A percentile compares a stretch with the other conserved stretches of the same genome.
Evolutionary conservation across 2,797 vertebrate species (phyloP).

Genomic region (Eutrigla gurnardus): DNA sequence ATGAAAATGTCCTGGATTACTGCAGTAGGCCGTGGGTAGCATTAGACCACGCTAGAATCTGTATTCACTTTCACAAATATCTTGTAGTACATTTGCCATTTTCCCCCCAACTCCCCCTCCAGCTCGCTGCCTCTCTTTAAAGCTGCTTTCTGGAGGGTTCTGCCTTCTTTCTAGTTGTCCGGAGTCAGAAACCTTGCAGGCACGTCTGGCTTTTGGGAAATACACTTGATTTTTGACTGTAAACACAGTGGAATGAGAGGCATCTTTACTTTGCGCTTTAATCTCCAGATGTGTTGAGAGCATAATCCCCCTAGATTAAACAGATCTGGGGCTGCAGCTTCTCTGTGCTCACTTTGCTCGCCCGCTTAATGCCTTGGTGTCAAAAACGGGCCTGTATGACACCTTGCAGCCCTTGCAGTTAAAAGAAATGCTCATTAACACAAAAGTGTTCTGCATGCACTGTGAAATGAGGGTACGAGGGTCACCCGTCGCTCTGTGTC

Average conservation of each 20-base stretch:
- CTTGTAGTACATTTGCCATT: background rate
- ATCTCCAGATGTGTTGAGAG: constrained; percentile 57
- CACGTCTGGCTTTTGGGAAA: background rate
- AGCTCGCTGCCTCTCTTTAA: background rate
- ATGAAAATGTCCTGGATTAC: background rate
- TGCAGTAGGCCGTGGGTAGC: no score
- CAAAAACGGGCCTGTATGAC: constrained; percentile 14
- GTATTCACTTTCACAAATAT: background rate
- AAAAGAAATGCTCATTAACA: constrained; percentile 24
- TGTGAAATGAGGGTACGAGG: background rate
- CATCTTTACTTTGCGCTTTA: constrained; percentile 51
- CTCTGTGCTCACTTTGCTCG: constrained; percentile 52
- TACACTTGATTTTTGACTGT: background rate
- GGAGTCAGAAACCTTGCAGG: background rate
- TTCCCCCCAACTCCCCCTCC: background rate
- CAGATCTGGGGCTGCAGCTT: constrained; percentile 57
- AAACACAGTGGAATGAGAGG: constrained; percentile 29
- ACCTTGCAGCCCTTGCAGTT: constrained; percentile 42
- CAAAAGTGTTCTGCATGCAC: background rate
- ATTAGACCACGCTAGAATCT: background rate
- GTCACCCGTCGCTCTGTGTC: constrained; percentile 2
- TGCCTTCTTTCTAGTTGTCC: background rate
- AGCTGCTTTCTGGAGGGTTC: background rate
- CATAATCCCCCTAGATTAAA: constrained; percentile 67
- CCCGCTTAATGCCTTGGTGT: constrained; percentile 24